Evolutionary conservation across 2,888 invertebrate species (phyloP), one percentile per base, ranked within the genome.

Genomic region (Atethmia centrago): DNA sequence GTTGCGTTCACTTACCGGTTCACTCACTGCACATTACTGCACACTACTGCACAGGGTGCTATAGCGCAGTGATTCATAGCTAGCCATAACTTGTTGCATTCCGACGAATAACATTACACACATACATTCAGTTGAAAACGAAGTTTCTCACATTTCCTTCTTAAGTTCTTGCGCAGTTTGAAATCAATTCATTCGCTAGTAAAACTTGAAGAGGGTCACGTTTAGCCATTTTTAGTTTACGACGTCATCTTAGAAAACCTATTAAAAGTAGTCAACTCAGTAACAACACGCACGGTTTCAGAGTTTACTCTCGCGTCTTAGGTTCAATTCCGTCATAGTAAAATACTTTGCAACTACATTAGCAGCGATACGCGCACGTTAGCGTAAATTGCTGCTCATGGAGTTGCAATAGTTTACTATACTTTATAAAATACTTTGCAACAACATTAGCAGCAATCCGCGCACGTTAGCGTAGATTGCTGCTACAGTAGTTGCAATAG

Each of bases 211-310:
- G 45, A 51, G 45, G 14, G 45, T 45, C 36, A 28, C 68, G 56
- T 56, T 40, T 31, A 19, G 58, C 16, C 10, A 56, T 79, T 58
- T 51, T 8, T 40, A 14, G 45, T 75, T 59, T 21, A 79, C 51
- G 45, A 79, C n/a, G 31, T 45, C 36, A 42, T 40, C 31, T 64
- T n/a, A 55, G 36, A 36, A 21, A 68, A 28, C 28, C 28, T 53
- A 55, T 45, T n/a, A 19, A 65, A 40, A 25, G 7, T 25, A 10
- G 21, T 25, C 40, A 28, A 19, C 12, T 1, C 19, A 9, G 3
- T 40, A 10, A 45, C 16, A 42, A 16, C 21, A 19, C 21, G 28
- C 28, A 49, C n/a, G 12, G 19, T 14, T 28, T 28, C 3, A 28
- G 12, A 40, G 16, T 19, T n/a, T 28, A 31, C 7, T 5, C 9